A percentile compares a stretch with the other conserved stretches of the same genome.
Evolutionary conservation across 1,140 invertebrate genomes (phyloP).

Genomic region (Sinella curviseta): DNA sequence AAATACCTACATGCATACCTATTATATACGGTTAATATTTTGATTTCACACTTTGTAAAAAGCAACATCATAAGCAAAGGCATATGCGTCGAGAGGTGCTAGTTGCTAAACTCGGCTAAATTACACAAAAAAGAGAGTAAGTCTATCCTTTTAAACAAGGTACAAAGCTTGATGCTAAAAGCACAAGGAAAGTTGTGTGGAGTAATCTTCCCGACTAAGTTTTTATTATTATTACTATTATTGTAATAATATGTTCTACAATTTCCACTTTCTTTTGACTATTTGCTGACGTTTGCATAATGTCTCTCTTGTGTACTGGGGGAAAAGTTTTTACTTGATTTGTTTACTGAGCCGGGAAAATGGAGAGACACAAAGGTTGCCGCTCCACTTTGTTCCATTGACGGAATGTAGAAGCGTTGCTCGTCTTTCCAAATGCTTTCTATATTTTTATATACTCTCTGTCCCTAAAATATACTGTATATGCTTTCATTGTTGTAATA

Average conservation of each 20-base stretch:
- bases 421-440: not conserved
- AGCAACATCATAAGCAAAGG: no score
- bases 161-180: not conserved
- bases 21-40: no score
- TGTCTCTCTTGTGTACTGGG: not conserved
- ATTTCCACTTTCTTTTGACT: slow-evolving; percentile 5
- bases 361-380: not conserved
- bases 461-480: not conserved
- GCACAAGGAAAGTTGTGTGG: not conserved
- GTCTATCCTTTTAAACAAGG: no score
- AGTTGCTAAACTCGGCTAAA: no score
- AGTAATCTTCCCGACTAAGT: not conserved
- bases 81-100: no score
- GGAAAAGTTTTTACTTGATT: not conserved
- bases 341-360: slow-evolving; percentile 10
- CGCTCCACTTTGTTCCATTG: no score
- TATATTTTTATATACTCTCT: not conserved
- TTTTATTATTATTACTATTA: not conserved
- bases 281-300: not conserved
- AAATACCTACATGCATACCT: no score
- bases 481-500: not conserved
- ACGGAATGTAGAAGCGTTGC: no score
- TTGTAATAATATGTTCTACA: no score
- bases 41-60: no score
- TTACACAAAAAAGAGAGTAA: no score